A percentile compares a stretch with the other conserved stretches of the same genome.
Conservation (phyloP, 2,113 vertebrate genomes). For the Tachuris rubrigastra region DNA sequence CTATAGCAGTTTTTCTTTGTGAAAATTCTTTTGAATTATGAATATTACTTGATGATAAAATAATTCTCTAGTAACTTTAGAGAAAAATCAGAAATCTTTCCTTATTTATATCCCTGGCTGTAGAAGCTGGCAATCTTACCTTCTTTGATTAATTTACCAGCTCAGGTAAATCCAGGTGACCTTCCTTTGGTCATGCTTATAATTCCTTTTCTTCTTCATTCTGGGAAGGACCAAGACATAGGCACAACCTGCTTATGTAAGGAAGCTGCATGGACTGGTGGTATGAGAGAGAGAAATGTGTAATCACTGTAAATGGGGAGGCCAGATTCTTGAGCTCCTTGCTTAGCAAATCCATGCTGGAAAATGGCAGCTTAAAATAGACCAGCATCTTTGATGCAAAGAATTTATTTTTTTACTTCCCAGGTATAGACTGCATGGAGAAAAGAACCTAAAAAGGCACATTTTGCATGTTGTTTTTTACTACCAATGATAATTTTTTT, state of each 20-base stretch:
- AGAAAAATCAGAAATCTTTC: neutral
- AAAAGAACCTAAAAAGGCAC: neutral
- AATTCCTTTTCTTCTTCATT: neutral
- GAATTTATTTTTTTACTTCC: neutral
- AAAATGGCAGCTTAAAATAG: neutral
- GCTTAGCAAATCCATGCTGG: neutral
- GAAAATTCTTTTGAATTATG: neutral
- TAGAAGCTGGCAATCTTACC: neutral
- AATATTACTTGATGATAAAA: neutral
- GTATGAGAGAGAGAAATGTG: neutral
- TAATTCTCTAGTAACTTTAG: neutral
- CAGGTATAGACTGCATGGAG: neutral
- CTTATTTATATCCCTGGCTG: neutral
- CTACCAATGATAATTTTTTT: neutral
- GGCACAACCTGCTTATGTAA: neutral
- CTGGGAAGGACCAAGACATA: neutral
- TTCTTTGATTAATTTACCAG: neutral
- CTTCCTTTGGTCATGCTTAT: neutral
- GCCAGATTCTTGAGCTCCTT: neutral
- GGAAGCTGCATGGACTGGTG: neutral
- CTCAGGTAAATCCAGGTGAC: neutral
- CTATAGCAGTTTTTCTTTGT: neutral
- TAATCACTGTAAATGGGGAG: neutral
- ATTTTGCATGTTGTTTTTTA: neutral
- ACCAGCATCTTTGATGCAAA: neutral